Conservation (phyloP, 2,113 vertebrate genomes). For the Geococcyx californianus region DNA sequence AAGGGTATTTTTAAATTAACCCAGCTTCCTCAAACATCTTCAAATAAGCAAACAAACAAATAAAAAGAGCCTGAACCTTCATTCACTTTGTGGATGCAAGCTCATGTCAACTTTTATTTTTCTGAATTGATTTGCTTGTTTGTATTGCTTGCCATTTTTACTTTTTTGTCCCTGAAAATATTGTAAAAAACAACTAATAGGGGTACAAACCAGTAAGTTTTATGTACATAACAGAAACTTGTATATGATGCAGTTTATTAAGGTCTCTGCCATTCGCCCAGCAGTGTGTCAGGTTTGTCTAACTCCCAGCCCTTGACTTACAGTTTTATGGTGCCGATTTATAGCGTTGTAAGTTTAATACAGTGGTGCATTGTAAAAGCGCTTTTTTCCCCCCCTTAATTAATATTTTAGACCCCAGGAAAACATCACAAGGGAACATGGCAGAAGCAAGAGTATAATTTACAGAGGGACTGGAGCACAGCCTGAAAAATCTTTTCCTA, state of each 20-base stretch:
- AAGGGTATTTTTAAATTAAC: conserved; percentile 3
- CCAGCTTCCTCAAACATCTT: background rate
- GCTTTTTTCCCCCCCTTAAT: background rate
- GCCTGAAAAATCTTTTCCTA: background rate
- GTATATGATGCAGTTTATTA: conserved; percentile 43
- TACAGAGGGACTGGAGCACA: background rate
- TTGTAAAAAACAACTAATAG: conserved; percentile 44
- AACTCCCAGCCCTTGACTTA: conserved; percentile 24
- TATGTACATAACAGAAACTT: conserved; percentile 39
- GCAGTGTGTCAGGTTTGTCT: background rate
- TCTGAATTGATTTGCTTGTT: conserved; percentile 41
- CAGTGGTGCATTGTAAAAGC: conserved; percentile 25
- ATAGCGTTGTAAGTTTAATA: conserved; percentile 50
- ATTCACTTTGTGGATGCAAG: background rate
- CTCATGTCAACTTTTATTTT: conserved; percentile 49
- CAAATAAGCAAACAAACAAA: background rate
- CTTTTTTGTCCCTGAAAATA: conserved; percentile 7
- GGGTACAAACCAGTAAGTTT: conserved; percentile 21
- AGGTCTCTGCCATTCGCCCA: background rate
- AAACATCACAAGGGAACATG: background rate
- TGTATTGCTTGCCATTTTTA: conserved; percentile 32
- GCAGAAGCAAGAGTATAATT: background rate
- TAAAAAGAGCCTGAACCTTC: background rate
- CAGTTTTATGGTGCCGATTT: conserved; percentile 55
- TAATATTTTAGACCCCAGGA: background rate